Conservation (phyloP, 1,140 invertebrate species). For the Lanistes nyassanus region DNA sequence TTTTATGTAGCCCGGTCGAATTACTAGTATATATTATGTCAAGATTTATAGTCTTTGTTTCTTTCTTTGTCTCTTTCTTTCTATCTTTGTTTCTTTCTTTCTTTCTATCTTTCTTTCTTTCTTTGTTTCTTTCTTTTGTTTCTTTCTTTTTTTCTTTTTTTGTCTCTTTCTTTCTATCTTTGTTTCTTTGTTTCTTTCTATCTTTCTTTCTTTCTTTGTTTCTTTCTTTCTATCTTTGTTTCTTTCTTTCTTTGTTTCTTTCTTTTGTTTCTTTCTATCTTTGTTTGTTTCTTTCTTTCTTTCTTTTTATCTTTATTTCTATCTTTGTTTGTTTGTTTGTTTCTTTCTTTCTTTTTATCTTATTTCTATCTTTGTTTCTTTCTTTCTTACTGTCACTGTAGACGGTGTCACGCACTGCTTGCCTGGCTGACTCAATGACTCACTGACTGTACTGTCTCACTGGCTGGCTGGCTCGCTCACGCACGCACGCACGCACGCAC, state of each 20-base stretch:
- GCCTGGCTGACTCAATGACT: background rate
- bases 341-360: constrained; percentile 2
- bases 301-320: background rate
- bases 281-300: constrained; percentile 4
- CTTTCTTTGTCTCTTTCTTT: constrained; percentile 1
- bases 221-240: background rate
- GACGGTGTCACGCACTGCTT: background rate
- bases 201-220: background rate
- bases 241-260: background rate
- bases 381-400: background rate
- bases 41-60: background rate
- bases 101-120: background rate
- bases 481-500: background rate
- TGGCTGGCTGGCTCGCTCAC: background rate
- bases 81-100: background rate
- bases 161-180: background rate
- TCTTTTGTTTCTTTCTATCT: background rate
- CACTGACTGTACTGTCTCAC: background rate
- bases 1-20: no score
- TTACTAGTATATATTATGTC: no score
- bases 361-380: no score
- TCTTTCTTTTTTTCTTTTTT: background rate
- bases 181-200: background rate
- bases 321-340: background rate
- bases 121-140: background rate